phyloP scores from a whole-genome alignment of 2,113 vertebrate species.

The Mormyrus lacerda region DNA sequence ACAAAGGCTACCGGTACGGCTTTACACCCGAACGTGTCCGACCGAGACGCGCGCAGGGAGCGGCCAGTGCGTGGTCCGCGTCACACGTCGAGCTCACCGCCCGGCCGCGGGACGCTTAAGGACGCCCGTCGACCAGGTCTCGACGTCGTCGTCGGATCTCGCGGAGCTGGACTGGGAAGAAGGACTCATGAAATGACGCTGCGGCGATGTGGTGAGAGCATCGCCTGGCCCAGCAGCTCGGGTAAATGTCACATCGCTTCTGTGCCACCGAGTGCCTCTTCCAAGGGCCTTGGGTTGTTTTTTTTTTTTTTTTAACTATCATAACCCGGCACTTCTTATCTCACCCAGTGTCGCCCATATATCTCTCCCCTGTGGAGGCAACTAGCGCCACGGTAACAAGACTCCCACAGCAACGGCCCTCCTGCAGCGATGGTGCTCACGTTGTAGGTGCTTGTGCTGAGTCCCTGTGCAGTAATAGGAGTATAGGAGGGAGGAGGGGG shows the following conservation, averaged over 20 bases:
- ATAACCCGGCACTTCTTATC: neutral
- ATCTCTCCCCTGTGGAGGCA: neutral
- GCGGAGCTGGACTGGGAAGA: neutral
- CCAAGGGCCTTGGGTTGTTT: neutral
- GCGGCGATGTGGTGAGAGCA: neutral
- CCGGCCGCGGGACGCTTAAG: neutral
- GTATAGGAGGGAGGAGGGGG: neutral
- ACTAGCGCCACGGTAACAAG: neutral
- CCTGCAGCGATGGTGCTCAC: neutral
- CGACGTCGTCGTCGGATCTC: neutral
- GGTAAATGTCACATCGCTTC: neutral
- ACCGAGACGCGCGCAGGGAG: neutral
- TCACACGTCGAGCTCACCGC: neutral
- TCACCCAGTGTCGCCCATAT: neutral
- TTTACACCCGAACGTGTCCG: neutral
- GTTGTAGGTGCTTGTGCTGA: neutral
- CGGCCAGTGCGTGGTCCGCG: neutral
- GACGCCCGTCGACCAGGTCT: neutral
- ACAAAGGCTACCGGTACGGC: neutral
- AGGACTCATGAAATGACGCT: neutral
- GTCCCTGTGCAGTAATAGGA: neutral
- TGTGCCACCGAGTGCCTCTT: neutral
- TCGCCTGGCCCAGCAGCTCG: neutral
- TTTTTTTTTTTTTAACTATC: neutral
- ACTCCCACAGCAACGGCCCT: neutral